Evolutionary conservation across 2,113 vertebrate genomes (phyloP), one percentile per base, ranked within the genome.

Genomic region (Chionis minor): DNA sequence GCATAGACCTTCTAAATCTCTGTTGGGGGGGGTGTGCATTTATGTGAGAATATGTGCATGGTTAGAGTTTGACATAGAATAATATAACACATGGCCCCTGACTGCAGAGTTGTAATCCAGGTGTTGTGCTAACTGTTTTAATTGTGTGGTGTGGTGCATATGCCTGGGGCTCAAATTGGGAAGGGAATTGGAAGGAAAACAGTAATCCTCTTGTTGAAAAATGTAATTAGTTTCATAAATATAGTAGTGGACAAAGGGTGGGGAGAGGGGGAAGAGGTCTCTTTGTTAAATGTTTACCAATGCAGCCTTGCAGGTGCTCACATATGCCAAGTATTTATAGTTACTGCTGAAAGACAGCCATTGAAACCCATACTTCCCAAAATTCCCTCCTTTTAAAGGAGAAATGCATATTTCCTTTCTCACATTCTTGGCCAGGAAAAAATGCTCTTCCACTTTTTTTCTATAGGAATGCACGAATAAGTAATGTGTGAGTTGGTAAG

Each of bases 61-160:
- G 81, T 72, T 87, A 21, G 61, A 27, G 73, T 80, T 95, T 91
- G 92, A 90, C 2, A 17, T 92, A 83, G 70, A 85, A 73, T 92
- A 94, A 85, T 80, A 51, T 69, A 95, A 82, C 95, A 95, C 92
- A 73, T 94, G 95, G 96, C 94, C 92, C 82, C 62, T 5, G 5
- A 95, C 86, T 77, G 92, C 86, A 75, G 86, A 96, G 91, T 88
- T 95, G 72, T 89, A 97, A 95, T 97, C 94, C 96, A 97, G 97
- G 97, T 97, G 97, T 95, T 94, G 73, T 94, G 92, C 66, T 93
- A 96, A 96, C 81, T 95, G 95, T 84, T 97, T 94, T 97, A 97
- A 97, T 96, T 95, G 94, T 96, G 81, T 67, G 15, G 86, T 35
- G 91, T 92, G 88, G 86, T 94, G 61, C 81, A 32, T 92, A 9